Evolutionary conservation across 2,888 invertebrate species (phyloP), one percentile per base, ranked within the genome.

Genomic region (Biston betularia): DNA sequence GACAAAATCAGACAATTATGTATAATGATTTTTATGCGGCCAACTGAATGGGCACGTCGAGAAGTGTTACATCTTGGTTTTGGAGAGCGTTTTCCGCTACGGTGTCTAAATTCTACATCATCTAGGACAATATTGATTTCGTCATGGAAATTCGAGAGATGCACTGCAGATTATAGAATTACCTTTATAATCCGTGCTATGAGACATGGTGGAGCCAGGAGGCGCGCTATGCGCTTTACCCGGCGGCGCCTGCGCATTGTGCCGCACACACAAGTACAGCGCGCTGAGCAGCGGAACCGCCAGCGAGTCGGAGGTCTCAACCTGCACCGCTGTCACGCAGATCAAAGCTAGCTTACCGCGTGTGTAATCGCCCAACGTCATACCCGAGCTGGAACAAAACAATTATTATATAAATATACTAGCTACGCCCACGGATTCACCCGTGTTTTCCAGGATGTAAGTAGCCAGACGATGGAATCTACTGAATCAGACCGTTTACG

Each of bases 241-340:
- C 57, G 67, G 12, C 71, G 62, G 49, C 61, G 73, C 63, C 65
- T 72, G 82, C 44, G 89, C 92, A 73, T 86, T 83, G 79, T 94
- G 94, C 0, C 90, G 76, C 73, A 94, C 93, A 75, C 93, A 92
- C 68, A 94, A 78, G 72, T 93, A 93, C 52, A 94, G 75, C 12
- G 94, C 94, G 57, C 86, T 83, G 15, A 94, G 86, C 40, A 94
- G 81, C 60, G 94, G 93, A 71, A 89, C 93, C 38, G 89, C 90
- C 14, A 93, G 77, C 48, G 92, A 84, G 66, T 89, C 92, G 0
- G 83, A 80, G 38, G 84, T 77, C 75, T 93, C 93, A 55, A 85
- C 92, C 68, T 93, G 94, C 14, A 93, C 94, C 0, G 90, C 94
- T 6, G 89, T 82, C 68, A 93, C 92, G 79, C 91, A 90, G 52